phyloP scores from a whole-genome alignment of 2,113 vertebrate species.

The Orycteropus afer region DNA sequence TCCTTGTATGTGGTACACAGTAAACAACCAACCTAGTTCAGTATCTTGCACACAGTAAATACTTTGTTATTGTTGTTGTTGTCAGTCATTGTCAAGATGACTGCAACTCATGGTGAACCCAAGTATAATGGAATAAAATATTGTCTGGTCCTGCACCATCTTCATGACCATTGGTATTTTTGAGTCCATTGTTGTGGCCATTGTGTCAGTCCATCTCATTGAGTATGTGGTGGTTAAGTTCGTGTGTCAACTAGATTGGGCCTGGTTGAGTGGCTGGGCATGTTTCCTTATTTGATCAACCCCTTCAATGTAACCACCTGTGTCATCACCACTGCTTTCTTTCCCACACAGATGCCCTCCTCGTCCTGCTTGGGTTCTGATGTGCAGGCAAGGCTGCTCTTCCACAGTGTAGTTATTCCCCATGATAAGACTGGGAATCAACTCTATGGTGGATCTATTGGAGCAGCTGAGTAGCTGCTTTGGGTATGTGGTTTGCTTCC shows the following conservation, averaged over 20 bases:
- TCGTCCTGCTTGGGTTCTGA: accelerated
- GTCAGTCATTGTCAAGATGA: background rate
- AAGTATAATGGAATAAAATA: background rate
- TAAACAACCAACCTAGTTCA: background rate
- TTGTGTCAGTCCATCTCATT: background rate
- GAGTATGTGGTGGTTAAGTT: no score
- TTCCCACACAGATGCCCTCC: background rate
- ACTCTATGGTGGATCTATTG: no score
- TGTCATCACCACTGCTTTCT: accelerated
- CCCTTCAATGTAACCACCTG: background rate
- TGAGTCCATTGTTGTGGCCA: background rate
- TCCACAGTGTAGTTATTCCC: no score
- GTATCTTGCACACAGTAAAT: background rate
- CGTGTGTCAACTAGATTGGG: no score
- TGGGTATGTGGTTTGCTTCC: no score
- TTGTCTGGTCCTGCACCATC: background rate
- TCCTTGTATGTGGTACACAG: background rate
- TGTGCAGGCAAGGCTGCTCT: background rate
- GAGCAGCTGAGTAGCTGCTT: no score
- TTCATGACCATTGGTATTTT: background rate
- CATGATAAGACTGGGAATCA: no score
- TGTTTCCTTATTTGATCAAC: background rate
- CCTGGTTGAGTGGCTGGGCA: no score
- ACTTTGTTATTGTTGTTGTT: background rate
- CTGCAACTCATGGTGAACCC: background rate